Percentiles rank a stretch among this genome's conserved stretches.
Conservation (phyloP, 1,140 invertebrate genomes). For the Helicoverpa armigera region DNA sequence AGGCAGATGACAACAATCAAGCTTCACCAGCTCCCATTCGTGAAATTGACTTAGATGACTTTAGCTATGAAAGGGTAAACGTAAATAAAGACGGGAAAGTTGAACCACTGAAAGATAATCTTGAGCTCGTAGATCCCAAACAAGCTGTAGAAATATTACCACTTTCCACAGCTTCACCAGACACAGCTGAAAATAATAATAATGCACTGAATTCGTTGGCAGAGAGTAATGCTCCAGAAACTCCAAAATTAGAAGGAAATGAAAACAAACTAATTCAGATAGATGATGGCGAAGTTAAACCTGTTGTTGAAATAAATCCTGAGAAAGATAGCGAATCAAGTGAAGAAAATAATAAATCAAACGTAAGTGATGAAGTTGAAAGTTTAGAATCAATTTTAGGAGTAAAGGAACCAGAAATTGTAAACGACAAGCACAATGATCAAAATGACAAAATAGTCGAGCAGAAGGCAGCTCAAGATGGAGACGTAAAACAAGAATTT, state of each 20-base stretch:
- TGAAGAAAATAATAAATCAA: conserved; percentile 55
- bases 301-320: conserved; percentile 75
- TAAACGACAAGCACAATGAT: conserved; percentile 13
- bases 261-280: conserved; percentile 30
- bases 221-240: not conserved
- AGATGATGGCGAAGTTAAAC: conserved; percentile 68
- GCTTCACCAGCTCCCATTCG: conserved; percentile 47
- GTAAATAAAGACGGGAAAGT: conserved; percentile 61
- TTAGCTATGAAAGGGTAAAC: conserved; percentile 68
- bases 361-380: conserved; percentile 54
- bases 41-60: conserved; percentile 67
- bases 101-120: conserved; percentile 55
- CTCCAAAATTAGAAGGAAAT: not conserved
- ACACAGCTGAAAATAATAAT: not conserved
- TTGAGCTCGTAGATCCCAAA: conserved; percentile 51
- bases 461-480: conserved; percentile 55
- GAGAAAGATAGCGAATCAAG: conserved; percentile 59
- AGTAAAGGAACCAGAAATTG: conserved; percentile 41
- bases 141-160: conserved; percentile 29
- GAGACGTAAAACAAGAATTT: conserved; percentile 81
- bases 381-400: conserved; percentile 57
- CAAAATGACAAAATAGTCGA: conserved; percentile 53
- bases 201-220: not conserved
- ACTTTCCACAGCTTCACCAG: conserved; percentile 9
- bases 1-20: conserved; percentile 17